These are phyloP conservation scores for Toxotes lorentzi DNA, from an alignment of 2,797 vertebrate genomes.

Conservation along the genomic window DNA sequence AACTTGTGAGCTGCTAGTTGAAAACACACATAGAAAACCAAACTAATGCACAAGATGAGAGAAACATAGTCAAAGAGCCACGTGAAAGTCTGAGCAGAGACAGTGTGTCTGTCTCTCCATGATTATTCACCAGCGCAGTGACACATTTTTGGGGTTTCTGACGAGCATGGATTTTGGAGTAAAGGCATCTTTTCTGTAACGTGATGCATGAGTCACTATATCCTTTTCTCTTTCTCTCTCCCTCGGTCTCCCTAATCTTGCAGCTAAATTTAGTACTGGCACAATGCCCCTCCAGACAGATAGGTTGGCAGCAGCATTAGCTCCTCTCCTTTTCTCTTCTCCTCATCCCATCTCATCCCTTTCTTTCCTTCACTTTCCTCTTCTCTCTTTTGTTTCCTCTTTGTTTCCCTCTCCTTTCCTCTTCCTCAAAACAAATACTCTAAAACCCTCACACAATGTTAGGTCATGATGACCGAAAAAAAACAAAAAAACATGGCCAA, in stretches of 20 bases:
- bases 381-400: background rate
- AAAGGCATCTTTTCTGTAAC: slow-evolving; percentile 53
- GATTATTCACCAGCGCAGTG: background rate
- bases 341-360: background rate
- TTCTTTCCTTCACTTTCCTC: slow-evolving; percentile 2
- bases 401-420: background rate
- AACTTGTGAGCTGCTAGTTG: background rate
- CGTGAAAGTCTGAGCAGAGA: background rate
- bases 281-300: slow-evolving; percentile 80
- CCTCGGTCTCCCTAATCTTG: slow-evolving; percentile 79
- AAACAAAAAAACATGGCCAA: slow-evolving; percentile 18
- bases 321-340: slow-evolving; percentile 55
- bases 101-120: slow-evolving; percentile 2
- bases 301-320: slow-evolving; percentile 76
- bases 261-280: slow-evolving; percentile 87
- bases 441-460: background rate
- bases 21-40: slow-evolving; percentile 14
- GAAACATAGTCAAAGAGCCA: background rate
- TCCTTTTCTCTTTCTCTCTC: slow-evolving; percentile 64
- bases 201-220: slow-evolving; percentile 72
- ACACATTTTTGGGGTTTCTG: slow-evolving; percentile 19
- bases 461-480: slow-evolving; percentile 7
- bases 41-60: slow-evolving; percentile 6
- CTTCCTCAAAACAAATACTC: background rate
- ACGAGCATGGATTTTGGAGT: slow-evolving; percentile 29